Base-by-base conservation (phyloP, 2,113 vertebrate species). In the Aramus guarauna region DNA sequence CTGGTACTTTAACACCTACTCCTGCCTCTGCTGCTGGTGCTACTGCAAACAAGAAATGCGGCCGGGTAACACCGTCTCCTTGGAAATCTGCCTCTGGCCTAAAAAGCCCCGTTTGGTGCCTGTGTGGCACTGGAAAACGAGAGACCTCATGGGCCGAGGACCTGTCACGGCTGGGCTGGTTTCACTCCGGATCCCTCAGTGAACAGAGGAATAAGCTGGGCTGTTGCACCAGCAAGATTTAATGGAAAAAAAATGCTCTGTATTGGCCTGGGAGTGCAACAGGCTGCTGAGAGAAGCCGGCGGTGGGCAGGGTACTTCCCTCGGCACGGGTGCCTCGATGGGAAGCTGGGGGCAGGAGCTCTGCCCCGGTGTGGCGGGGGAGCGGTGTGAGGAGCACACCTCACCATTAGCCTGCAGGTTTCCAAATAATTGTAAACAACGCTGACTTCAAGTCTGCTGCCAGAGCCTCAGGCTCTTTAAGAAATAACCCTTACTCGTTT, bases 1-100 rank as follows among this genome's bases (percentile, higher is more conserved):
- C 85, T 91, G 60, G 15, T 91, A 50, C 63, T 88, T 88, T 43
- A 90, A 77, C 83, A 71, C 72, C 75, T 66, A 81, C 84, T 91
- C 58, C 62, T 91, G 91, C 83, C 92, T 92, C 56, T 81, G 64
- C 85, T 91, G 56, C 72, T 72, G 85, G 43, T 84, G 79, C 72
- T 93, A 27, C 3, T 74, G 92, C 78, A 92, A 88, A 81, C 2
- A 11, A 77, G 73, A 56, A 81, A 66, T 3, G 43, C 0, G 1
- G 27, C 64, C 1, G 4, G 69, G 72, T 66, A 94, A 68, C 80
- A 30, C 15, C 0, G n/a, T 90, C 64, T 62, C 95, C 92, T 75
- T 93, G 93, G 92, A 96, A 96, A 92, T 78, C 66, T 82, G 58
- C 45, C n/a, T 92, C 74, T 37, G 85, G 77, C 74, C 91, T 82